Conservation (phyloP, 2,113 vertebrate genomes). For the Zingel zingel region DNA sequence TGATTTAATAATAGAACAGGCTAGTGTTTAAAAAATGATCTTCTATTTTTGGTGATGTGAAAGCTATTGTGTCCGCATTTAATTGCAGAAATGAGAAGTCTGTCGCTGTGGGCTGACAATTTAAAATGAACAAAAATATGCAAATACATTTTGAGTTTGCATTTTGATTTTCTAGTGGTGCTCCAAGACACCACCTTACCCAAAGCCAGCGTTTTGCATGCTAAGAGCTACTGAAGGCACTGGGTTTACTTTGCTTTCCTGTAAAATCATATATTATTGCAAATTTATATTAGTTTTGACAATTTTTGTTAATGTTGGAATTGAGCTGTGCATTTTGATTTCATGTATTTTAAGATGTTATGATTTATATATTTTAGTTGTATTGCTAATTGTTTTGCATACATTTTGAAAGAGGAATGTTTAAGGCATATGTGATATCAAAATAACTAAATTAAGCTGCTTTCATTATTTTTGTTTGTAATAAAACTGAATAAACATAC, state of each 20-base stretch:
- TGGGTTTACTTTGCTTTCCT: conserved; percentile 29
- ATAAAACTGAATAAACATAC: conserved; percentile 63
- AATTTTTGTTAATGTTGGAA: conserved; percentile 6
- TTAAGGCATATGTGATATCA: conserved; percentile 41
- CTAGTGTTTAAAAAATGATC: conserved; percentile 83
- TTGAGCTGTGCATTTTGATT: conserved; percentile 34
- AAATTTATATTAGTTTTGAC: conserved; percentile 22
- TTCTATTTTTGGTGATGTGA: conserved; percentile 90
- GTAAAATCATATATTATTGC: conserved; percentile 35
- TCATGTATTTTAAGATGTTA: conserved; percentile 22
- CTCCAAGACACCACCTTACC: conserved; percentile 27
- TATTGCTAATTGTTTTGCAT: conserved; percentile 41
- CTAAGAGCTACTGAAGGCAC: conserved; percentile 25
- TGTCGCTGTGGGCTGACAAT: conserved; percentile 89
- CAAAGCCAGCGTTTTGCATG: conserved; percentile 59
- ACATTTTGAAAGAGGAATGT: conserved; percentile 36
- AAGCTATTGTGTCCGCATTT: conserved; percentile 91
- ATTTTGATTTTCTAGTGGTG: conserved; percentile 60
- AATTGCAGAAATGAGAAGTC: conserved; percentile 91
- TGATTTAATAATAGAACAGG: not conserved
- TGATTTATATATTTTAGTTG: conserved; percentile 42
- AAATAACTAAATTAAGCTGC: conserved; percentile 60
- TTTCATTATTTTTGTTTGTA: conserved; percentile 54
- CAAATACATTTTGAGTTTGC: conserved; percentile 88
- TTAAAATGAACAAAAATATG: conserved; percentile 92